Conservation (phyloP, 2,113 vertebrate genomes). For the Sebastes fasciatus region DNA sequence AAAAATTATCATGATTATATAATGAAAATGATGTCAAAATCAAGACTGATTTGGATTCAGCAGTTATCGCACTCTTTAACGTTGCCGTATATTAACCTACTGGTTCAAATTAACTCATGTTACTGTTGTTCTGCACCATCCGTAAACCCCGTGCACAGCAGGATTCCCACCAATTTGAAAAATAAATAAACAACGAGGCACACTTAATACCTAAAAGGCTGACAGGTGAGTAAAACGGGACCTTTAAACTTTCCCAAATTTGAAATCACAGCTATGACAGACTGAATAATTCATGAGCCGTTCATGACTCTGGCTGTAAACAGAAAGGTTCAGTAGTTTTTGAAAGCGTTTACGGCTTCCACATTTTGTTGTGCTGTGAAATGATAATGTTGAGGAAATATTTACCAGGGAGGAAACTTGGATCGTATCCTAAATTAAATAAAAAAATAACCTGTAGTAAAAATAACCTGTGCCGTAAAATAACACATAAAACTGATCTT, state of each 20-base stretch:
- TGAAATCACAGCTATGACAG: slow-evolving; percentile 53
- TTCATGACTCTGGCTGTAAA: slow-evolving; percentile 56
- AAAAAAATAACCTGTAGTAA: neutral
- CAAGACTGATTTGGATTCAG: neutral
- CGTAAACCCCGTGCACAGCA: neutral
- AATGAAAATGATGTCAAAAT: neutral
- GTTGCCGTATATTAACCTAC: no score
- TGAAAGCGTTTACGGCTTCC: slow-evolving; percentile 33
- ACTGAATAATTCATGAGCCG: slow-evolving; percentile 67
- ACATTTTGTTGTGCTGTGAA: slow-evolving; percentile 36
- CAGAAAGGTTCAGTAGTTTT: slow-evolving; percentile 8
- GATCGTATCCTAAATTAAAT: neutral
- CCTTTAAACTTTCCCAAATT: slow-evolving; percentile 54
- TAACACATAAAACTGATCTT: neutral
- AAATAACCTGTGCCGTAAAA: neutral
- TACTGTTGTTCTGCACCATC: neutral
- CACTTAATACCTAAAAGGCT: slow-evolving; percentile 39
- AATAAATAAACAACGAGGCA: slow-evolving; percentile 55
- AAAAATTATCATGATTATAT: neutral
- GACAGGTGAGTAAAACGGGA: slow-evolving; percentile 52
- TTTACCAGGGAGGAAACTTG: neutral
- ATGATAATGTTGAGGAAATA: slow-evolving; percentile 12
- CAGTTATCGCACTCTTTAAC: neutral
- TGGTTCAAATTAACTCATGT: neutral
- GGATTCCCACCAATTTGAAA: slow-evolving; percentile 1